Percentiles rank a stretch among this genome's conserved stretches.
Conservation (phyloP, 2,797 vertebrate species). For the Takifugu rubripes region DNA sequence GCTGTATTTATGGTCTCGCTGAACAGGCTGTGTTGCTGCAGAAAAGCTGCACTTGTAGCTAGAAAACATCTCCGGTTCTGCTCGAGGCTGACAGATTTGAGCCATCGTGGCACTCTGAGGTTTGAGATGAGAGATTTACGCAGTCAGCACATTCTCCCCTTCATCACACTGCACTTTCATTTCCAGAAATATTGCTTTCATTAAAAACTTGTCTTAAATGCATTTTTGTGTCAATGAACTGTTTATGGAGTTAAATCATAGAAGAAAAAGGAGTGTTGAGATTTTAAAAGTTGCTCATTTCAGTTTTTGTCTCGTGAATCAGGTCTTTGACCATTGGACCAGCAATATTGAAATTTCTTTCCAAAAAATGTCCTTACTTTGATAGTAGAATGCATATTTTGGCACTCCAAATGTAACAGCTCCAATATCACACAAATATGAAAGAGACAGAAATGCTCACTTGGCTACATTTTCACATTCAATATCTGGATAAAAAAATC, state of each 20-base stretch:
- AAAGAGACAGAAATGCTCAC: background rate
- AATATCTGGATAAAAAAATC: background rate
- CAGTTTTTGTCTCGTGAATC: slow-evolving; percentile 1
- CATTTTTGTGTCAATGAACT: background rate
- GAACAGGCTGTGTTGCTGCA: slow-evolving; percentile 2
- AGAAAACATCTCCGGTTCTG: slow-evolving; percentile 10
- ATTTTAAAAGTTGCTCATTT: background rate
- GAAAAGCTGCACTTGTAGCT: slow-evolving; percentile 33
- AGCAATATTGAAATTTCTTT: background rate
- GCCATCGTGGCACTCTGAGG: slow-evolving; percentile 11
- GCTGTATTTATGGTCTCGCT: slow-evolving; percentile 41
- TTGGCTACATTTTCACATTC: background rate
- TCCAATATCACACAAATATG: no score
- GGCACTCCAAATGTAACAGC: no score
- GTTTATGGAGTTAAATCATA: no score
- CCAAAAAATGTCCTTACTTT: no score
- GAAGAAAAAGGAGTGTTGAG: background rate
- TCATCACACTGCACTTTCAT: slow-evolving; percentile 13
- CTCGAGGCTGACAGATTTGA: slow-evolving; percentile 40
- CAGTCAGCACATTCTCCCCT: slow-evolving; percentile 30
- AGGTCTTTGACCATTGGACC: slow-evolving; percentile 11
- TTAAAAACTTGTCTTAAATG: background rate
- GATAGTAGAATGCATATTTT: no score
- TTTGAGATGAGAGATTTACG: slow-evolving; percentile 39
- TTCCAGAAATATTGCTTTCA: slow-evolving; percentile 11